Evolutionary conservation across 2,797 vertebrate genomes (phyloP), one percentile per base, ranked within the genome.

Genomic region (Rhinichthys osculus): DNA sequence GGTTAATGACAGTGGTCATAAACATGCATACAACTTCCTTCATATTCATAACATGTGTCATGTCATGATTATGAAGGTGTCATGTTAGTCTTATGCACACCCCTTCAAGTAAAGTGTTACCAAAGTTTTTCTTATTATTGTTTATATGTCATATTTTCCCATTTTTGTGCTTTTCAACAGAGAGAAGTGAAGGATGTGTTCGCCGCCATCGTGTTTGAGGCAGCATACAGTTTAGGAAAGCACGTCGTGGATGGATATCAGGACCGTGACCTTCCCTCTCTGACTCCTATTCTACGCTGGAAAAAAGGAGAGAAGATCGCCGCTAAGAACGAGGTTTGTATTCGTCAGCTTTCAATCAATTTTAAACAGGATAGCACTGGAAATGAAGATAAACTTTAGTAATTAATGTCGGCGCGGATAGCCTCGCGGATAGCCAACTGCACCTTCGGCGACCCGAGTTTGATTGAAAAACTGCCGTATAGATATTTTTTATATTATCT

Each of bases 171-270:
- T 73, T 14, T 38, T 91, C 78, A 90, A 73, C 95, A 99, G 98
- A 97, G 97, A 91, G 96, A 98, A 72, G 97, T 99, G 40, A 96
- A 97, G 92, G 98, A 99, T 0, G 98, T 99, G 87, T 99, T 99
- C 92, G 96, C 97, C 2, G 95, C 98, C 62, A 98, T 99, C 87
- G 92, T 96, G 3, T 99, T 99, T 40, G 98, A 99, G 93, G 96
- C 93, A 9, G 93, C 96, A 0, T 99, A 99, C 92, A 96, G 95
- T 91, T 96, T 99, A 78, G 95, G 94, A 1, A 95, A 95, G 82
- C 97, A 98, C 0, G 52, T 94, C 54, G 50, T 95, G 44, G 91
- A 93, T 0, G 95, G 91, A 89, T 87, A 88, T 19, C 93, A 93
- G 30, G 95, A 95, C 23, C 94, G 91, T 79, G 97, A 98, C 5